phyloP scores from a whole-genome alignment of 2,888 invertebrate genomes.

The Automeris io region DNA sequence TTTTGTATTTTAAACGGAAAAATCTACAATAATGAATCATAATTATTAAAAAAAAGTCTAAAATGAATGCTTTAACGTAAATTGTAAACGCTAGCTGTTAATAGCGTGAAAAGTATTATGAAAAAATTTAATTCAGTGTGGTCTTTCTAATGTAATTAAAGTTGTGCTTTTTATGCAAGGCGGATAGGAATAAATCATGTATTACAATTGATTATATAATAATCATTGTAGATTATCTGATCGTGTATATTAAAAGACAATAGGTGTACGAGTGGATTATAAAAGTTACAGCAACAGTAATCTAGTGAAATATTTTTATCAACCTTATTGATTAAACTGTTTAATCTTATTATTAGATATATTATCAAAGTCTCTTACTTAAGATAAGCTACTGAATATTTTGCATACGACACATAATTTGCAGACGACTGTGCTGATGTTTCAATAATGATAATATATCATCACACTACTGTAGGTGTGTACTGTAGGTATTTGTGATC shows the following conservation, averaged over 20 bases:
- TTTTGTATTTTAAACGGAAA: no score
- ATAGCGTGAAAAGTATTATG: no score
- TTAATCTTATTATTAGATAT: not conserved
- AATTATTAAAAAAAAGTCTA: no score
- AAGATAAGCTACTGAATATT: conserved; percentile 1
- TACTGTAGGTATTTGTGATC: no score
- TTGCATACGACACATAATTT: not conserved
- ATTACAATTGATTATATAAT: not conserved
- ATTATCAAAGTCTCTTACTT: not conserved
- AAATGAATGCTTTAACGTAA: no score
- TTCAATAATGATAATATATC: no score
- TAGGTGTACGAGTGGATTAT: not conserved
- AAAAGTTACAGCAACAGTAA: conserved; percentile 16
- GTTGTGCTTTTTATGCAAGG: not conserved
- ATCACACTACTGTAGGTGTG: no score
- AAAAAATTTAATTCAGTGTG: no score
- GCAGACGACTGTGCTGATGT: no score
- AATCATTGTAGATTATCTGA: not conserved
- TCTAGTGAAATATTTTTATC: conserved; percentile 10
- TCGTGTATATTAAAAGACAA: not conserved
- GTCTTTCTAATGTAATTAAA: not conserved
- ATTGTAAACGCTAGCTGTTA: no score
- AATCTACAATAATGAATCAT: no score
- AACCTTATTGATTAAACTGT: conserved; percentile 1
- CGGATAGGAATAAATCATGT: not conserved